phyloP scores from a whole-genome alignment of 2,888 invertebrate genomes.

The Sarcophaga variegata region DNA sequence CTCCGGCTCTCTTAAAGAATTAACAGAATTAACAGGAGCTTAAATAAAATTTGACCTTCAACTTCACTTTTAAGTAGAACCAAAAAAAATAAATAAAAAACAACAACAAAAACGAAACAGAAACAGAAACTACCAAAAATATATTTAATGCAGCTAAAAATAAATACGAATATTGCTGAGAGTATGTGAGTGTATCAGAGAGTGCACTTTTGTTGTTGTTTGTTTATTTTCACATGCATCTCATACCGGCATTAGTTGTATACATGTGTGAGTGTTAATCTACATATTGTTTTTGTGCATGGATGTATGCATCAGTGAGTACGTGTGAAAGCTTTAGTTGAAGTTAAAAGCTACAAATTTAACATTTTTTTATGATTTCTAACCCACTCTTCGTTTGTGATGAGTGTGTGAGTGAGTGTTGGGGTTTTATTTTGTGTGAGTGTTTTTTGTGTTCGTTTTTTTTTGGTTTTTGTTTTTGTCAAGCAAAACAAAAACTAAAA shows the following conservation, averaged over 20 bases:
- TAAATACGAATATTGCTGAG: neutral
- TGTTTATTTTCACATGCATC: neutral
- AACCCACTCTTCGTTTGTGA: constrained; percentile 36
- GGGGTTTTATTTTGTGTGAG: constrained; percentile 17
- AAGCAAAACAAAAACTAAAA: constrained; percentile 7
- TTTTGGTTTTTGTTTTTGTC: neutral
- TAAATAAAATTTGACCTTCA: constrained; percentile 63
- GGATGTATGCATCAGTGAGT: neutral
- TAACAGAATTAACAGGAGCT: constrained; percentile 53
- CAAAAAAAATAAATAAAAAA: constrained; percentile 1
- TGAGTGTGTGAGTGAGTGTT: neutral
- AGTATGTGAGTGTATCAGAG: neutral
- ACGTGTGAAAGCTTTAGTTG: constrained; percentile 31
- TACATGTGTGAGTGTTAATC: constrained; percentile 7
- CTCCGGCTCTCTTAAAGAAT: constrained; percentile 28
- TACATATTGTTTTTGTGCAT: neutral
- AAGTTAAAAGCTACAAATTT: constrained; percentile 44
- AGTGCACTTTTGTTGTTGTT: constrained; percentile 15
- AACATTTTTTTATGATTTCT: constrained; percentile 13
- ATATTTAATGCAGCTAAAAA: constrained; percentile 36
- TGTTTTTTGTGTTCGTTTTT: constrained; percentile 5
- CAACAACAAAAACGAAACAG: constrained; percentile 14
- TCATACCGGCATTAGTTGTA: constrained; percentile 62
- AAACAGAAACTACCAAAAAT: constrained; percentile 48
- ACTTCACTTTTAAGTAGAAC: constrained; percentile 50